These are phyloP conservation scores for Nasua narica DNA, from an alignment of 2,797 vertebrate species.

Conservation along the genomic window DNA sequence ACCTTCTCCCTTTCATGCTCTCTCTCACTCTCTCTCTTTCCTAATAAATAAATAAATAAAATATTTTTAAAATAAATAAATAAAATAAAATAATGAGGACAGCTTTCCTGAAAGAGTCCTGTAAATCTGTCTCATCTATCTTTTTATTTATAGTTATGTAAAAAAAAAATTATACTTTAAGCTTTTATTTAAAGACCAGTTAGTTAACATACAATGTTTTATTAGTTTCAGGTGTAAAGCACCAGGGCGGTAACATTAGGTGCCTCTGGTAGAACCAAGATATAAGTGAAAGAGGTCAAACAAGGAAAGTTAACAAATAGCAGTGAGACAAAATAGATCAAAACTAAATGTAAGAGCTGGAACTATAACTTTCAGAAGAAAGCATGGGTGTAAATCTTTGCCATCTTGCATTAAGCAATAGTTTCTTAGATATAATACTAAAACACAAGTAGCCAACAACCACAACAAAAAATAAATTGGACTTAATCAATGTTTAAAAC, in stretches of 20 bases:
- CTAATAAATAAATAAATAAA: too few relatives aligned
- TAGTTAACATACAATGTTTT: background rate
- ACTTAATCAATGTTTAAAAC: background rate
- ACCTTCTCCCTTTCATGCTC: too few relatives aligned
- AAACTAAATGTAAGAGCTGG: background rate
- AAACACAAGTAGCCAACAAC: background rate
- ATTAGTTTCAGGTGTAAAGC: background rate
- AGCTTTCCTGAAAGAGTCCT: background rate
- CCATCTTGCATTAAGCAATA: background rate
- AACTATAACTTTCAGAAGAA: background rate
- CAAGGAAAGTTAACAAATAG: background rate
- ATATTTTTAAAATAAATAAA: too few relatives aligned
- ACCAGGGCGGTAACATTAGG: background rate
- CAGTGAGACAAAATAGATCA: background rate
- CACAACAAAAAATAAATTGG: background rate
- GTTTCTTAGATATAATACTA: background rate
- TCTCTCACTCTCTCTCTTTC: too few relatives aligned
- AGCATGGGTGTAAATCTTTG: background rate
- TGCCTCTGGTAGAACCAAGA: background rate
- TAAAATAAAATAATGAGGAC: background rate
- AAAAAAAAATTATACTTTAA: background rate
- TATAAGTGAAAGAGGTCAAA: background rate
- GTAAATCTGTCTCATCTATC: background rate
- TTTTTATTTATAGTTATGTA: background rate
- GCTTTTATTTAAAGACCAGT: background rate